Evolutionary conservation across 2,113 vertebrate species (phyloP).

Genomic region (Phalacrocorax aristotelis): DNA sequence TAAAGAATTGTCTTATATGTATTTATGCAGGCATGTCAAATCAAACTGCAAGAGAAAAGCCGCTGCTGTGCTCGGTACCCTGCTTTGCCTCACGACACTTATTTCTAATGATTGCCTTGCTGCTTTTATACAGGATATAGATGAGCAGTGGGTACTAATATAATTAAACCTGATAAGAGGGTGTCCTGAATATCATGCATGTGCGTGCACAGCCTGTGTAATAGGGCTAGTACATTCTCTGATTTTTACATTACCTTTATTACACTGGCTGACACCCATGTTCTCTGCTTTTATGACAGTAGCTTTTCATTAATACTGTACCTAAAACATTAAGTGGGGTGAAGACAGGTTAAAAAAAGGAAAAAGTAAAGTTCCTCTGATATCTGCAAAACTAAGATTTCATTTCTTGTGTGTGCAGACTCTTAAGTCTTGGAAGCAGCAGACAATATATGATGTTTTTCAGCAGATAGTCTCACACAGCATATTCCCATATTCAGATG

Average conservation of each 20-base stretch:
- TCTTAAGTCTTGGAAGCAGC: neutral
- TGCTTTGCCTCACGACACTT: neutral
- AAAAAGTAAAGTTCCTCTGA: neutral
- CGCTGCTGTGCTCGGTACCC: neutral
- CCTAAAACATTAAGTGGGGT: neutral
- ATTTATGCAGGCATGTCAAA: conserved; percentile 43
- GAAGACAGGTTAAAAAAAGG: neutral
- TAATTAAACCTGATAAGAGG: conserved; percentile 60
- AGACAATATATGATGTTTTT: neutral
- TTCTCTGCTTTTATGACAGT: neutral
- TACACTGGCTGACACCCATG: neutral
- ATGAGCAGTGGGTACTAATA: conserved; percentile 46
- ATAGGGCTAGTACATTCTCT: neutral
- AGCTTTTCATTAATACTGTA: neutral
- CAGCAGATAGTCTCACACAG: neutral
- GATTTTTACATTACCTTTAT: conserved; percentile 44
- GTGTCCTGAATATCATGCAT: conserved; percentile 24
- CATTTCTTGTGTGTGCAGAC: neutral
- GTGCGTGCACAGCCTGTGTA: conserved; percentile 32
- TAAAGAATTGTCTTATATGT: neutral
- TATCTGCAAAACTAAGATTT: neutral
- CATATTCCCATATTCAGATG: neutral
- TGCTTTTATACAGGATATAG: conserved; percentile 46
- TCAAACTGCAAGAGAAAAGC: neutral
- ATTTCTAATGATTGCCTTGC: conserved; percentile 43